phyloP scores from a whole-genome alignment of 2,113 vertebrate species.

The Scopus umbretta region DNA sequence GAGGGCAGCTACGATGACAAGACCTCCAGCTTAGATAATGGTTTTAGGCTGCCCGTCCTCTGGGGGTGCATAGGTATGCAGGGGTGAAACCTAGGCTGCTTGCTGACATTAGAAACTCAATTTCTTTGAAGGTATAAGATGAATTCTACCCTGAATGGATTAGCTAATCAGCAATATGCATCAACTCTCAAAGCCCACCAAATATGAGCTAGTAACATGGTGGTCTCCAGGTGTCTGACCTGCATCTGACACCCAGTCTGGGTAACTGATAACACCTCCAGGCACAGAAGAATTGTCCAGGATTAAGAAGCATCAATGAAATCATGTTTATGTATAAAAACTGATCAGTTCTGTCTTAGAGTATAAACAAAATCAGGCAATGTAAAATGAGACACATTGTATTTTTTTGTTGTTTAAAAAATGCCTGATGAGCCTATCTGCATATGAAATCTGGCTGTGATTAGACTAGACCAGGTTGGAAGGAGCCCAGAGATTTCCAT shows the following conservation, averaged over 20 bases:
- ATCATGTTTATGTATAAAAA: background rate
- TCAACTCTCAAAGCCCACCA: background rate
- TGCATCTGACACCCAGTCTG: background rate
- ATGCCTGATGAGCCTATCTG: background rate
- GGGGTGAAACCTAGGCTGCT: background rate
- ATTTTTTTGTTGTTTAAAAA: background rate
- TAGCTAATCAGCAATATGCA: background rate
- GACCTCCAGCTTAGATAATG: background rate
- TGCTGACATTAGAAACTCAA: background rate
- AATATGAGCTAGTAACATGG: background rate
- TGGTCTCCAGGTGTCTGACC: background rate
- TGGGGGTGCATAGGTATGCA: background rate
- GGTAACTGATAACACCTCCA: background rate
- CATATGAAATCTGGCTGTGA: background rate
- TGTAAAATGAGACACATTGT: background rate
- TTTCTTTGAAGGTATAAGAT: background rate
- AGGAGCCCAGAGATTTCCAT: background rate
- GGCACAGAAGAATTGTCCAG: background rate
- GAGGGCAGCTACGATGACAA: background rate
- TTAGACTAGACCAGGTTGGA: background rate
- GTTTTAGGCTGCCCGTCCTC: background rate
- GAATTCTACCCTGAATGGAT: background rate
- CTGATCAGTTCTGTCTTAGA: background rate
- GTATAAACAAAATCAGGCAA: conserved; percentile 24
- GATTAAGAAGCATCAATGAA: background rate